Conservation (phyloP, 37 sponge, comb jelly and placozoan genomes). For the Spongilla lacustris region DNA sequence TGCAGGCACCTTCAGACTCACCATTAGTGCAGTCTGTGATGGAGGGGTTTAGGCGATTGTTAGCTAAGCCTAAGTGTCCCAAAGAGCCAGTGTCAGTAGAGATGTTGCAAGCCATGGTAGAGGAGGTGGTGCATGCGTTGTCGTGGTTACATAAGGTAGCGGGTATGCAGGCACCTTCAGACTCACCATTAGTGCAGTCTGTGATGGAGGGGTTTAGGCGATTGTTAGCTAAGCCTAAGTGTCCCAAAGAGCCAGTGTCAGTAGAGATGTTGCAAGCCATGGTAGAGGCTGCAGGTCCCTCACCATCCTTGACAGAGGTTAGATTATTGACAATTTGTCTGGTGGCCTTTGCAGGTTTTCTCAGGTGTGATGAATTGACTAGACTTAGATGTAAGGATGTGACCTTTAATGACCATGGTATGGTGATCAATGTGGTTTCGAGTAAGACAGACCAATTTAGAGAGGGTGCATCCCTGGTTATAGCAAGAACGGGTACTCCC, state of each 20-base stretch:
- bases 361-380: slow-evolving; percentile 9
- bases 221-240: slow-evolving; percentile 12
- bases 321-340: not conserved
- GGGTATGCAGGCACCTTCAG: slow-evolving; percentile 7
- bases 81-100: slow-evolving; percentile 1
- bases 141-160: slow-evolving; percentile 12
- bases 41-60: slow-evolving; percentile 7
- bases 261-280: slow-evolving; percentile 1
- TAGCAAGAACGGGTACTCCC: slow-evolving; percentile 9
- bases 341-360: not conserved
- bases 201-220: slow-evolving; percentile 12
- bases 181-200: not conserved
- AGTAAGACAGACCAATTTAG: slow-evolving; percentile 12
- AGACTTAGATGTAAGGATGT: not conserved
- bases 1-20: not conserved
- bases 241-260: not conserved
- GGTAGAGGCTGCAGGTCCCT: not conserved
- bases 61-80: slow-evolving; percentile 14
- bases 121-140: slow-evolving; percentile 25
- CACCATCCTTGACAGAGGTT: not conserved
- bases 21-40: not conserved
- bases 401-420: slow-evolving; percentile 5
- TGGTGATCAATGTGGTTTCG: not conserved
- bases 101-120: slow-evolving; percentile 1
- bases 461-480: slow-evolving; percentile 3